These are phyloP conservation scores for Macrophya annulata DNA, from an alignment of 2,888 invertebrate genomes.

Conservation along the genomic window DNA sequence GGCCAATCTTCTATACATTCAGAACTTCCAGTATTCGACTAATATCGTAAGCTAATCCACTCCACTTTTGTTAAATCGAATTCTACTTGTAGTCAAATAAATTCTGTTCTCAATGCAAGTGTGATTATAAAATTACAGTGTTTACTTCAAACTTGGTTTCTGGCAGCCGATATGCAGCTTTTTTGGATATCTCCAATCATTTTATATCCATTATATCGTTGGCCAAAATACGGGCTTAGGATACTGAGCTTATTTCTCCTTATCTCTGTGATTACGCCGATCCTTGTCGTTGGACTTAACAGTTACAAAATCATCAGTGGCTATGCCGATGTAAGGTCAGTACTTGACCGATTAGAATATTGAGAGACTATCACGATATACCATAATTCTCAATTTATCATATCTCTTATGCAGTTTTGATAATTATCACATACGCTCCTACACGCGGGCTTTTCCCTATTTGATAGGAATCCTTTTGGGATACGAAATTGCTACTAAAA, in stretches of 20 bases:
- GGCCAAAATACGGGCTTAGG: background rate
- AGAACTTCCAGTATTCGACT: conserved; percentile 72
- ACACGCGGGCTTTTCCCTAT: conserved; percentile 60
- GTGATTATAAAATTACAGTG: conserved; percentile 10
- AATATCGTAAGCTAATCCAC: background rate
- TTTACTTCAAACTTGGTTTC: background rate
- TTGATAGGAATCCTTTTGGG: conserved; percentile 62
- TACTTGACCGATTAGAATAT: background rate
- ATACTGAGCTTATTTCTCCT: background rate
- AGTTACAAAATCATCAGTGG: background rate
- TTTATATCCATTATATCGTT: background rate
- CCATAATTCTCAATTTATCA: background rate
- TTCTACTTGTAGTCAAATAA: background rate
- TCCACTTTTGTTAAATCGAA: too few species aligned
- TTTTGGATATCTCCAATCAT: background rate
- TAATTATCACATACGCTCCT: conserved; percentile 57
- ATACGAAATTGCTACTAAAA: conserved; percentile 40
- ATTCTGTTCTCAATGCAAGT: background rate
- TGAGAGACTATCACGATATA: too few species aligned
- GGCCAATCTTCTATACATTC: conserved; percentile 80
- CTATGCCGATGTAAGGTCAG: background rate
- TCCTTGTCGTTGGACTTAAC: background rate
- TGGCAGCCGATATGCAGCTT: conserved; percentile 4
- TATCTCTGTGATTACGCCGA: background rate
- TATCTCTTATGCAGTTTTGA: background rate